These are phyloP conservation scores for Tachina grossa DNA, from an alignment of 2,888 invertebrate genomes.

Conservation along the genomic window DNA sequence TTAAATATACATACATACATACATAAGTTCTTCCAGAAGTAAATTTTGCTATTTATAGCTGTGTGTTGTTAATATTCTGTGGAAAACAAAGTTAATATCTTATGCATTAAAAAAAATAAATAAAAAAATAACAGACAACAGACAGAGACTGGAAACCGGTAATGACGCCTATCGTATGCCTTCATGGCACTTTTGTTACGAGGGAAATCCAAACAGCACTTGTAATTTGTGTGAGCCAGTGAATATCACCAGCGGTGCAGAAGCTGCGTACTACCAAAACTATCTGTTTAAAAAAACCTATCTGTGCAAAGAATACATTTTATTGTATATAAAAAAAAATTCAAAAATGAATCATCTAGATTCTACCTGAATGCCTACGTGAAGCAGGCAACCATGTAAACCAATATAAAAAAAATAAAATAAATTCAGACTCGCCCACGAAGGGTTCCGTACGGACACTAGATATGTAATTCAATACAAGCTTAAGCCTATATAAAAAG, in stretches of 20 bases:
- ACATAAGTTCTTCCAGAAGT: not conserved
- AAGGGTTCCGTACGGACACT: too few species aligned
- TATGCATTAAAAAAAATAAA: not conserved
- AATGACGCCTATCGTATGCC: conserved; percentile 27
- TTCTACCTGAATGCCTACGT: too few species aligned
- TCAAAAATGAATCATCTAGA: too few species aligned
- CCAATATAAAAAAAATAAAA: too few species aligned
- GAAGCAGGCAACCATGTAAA: too few species aligned
- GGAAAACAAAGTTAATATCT: conserved; percentile 15
- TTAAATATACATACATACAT: too few species aligned
- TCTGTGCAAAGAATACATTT: too few species aligned
- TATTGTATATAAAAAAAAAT: too few species aligned
- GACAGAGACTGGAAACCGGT: conserved; percentile 42
- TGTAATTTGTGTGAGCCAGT: not conserved
- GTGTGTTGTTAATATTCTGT: conserved; percentile 8
- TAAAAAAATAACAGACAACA: not conserved
- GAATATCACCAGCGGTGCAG: not conserved
- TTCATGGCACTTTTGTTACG: conserved; percentile 2
- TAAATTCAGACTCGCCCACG: too few species aligned
- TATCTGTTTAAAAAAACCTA: too few species aligned
- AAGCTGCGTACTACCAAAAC: not conserved
- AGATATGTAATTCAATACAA: too few species aligned
- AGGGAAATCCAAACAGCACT: not conserved
- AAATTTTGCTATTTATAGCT: not conserved
- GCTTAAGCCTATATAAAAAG: too few species aligned